Percentiles rank a stretch among this genome's conserved stretches.
These are phyloP conservation scores for Carassius gibelio DNA, from an alignment of 2,113 vertebrate genomes.

Conservation along the genomic window DNA sequence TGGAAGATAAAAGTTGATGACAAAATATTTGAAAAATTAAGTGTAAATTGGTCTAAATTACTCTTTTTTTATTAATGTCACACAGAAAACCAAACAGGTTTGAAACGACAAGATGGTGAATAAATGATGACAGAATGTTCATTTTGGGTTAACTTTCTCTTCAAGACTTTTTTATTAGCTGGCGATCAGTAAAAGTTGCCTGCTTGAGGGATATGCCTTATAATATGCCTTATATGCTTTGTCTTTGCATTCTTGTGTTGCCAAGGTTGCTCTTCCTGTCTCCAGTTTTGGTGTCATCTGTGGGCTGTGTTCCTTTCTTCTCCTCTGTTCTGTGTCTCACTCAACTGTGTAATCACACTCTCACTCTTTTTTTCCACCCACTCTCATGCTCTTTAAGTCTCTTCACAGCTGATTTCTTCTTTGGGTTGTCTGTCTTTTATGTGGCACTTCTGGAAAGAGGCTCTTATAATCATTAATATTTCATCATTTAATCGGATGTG, in stretches of 20 bases:
- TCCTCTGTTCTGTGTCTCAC: conserved; percentile 29
- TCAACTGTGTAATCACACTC: conserved; percentile 12
- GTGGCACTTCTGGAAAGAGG: conserved; percentile 72
- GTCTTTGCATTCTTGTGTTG: neutral
- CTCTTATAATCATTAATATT: conserved; percentile 61
- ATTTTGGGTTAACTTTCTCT: neutral
- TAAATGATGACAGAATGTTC: neutral
- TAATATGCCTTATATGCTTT: too few relatives aligned
- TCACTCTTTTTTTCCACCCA: conserved; percentile 29
- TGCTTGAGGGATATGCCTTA: neutral
- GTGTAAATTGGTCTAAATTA: neutral
- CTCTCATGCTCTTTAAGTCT: conserved; percentile 9
- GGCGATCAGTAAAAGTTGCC: neutral
- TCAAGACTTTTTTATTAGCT: neutral
- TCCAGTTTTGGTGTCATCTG: conserved; percentile 18
- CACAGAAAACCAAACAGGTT: neutral
- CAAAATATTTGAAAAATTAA: neutral
- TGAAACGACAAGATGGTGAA: neutral
- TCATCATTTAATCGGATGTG: conserved; percentile 41
- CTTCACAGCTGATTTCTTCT: conserved; percentile 10
- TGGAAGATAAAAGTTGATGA: neutral
- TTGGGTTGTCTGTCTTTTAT: conserved; percentile 26
- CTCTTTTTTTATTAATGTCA: neutral
- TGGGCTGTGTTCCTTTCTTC: conserved; percentile 26
- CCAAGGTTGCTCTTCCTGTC: conserved; percentile 7